phyloP scores from a whole-genome alignment of 2,797 vertebrate genomes.

The Lindbergichthys nudifrons region DNA sequence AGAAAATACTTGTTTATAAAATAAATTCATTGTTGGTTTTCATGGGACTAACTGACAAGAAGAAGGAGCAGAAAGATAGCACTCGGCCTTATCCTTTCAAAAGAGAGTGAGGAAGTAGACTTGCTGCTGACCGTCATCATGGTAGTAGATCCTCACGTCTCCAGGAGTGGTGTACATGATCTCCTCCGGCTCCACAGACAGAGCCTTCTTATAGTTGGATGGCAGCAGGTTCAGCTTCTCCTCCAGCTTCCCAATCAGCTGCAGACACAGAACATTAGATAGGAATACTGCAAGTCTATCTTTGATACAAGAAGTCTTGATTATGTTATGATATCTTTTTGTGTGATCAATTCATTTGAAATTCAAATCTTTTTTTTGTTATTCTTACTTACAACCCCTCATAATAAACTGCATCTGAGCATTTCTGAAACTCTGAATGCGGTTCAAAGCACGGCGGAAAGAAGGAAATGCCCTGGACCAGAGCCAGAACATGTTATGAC shows the following conservation, averaged over 20 bases:
- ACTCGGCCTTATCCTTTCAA: not conserved
- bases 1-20: too few relatives aligned
- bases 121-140: constrained; percentile 85
- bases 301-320: not conserved
- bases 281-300: not conserved
- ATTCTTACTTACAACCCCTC: not conserved
- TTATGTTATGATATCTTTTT: not conserved
- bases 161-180: constrained; percentile 89
- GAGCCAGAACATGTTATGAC: too few relatives aligned
- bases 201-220: constrained; percentile 85
- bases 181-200: constrained; percentile 88
- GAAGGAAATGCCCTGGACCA: too few relatives aligned
- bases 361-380: not conserved
- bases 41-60: not conserved
- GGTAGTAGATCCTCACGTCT: constrained; percentile 92
- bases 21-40: not conserved
- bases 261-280: constrained; percentile 2
- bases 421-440: not conserved
- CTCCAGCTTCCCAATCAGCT: constrained; percentile 90
- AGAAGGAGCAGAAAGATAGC: not conserved
- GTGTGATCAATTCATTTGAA: not conserved
- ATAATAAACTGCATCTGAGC: not conserved
- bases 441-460: too few relatives aligned
- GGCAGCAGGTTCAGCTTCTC: constrained; percentile 88
- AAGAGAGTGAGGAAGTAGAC: too few relatives aligned